phyloP scores from a whole-genome alignment of 1,140 invertebrate species.

The Choristoneura fumiferana region DNA sequence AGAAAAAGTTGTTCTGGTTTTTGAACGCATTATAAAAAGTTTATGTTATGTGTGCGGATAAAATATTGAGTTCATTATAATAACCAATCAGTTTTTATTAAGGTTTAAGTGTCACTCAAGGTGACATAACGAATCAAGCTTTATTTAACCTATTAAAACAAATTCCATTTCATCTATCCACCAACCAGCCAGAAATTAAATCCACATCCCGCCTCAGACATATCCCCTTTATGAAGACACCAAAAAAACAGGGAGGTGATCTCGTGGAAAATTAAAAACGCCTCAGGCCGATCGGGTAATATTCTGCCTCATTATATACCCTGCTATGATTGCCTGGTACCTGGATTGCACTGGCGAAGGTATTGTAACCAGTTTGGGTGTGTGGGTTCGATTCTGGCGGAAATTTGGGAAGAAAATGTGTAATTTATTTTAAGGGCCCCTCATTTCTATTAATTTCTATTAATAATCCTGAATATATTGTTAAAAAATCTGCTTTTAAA shows the following conservation, averaged over 20 bases:
- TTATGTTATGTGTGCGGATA: too few relatives aligned
- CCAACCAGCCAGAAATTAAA: not conserved
- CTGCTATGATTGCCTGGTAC: constrained; percentile 51
- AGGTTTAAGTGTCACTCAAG: too few relatives aligned
- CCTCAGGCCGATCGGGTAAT: constrained; percentile 66
- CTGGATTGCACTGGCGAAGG: constrained; percentile 47
- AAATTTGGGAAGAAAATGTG: constrained; percentile 8
- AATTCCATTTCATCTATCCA: not conserved
- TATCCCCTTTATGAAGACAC: constrained; percentile 20
- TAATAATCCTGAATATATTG: too few relatives aligned
- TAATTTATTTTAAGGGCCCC: too few relatives aligned
- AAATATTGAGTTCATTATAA: too few relatives aligned
- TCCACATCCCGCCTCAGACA: not conserved
- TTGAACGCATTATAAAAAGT: too few relatives aligned
- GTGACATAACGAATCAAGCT: too few relatives aligned
- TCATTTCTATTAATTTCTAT: too few relatives aligned
- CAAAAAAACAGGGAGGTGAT: constrained; percentile 45
- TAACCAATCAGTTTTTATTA: too few relatives aligned
- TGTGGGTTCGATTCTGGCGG: constrained; percentile 29
- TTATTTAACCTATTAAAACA: too few relatives aligned
- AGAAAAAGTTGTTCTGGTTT: too few relatives aligned
- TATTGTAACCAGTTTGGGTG: constrained; percentile 11
- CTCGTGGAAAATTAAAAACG: constrained; percentile 70
- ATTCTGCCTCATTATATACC: constrained; percentile 51
- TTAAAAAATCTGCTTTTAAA: too few relatives aligned